Conservation (phyloP, 2,888 invertebrate genomes). For the Seira ritae region DNA sequence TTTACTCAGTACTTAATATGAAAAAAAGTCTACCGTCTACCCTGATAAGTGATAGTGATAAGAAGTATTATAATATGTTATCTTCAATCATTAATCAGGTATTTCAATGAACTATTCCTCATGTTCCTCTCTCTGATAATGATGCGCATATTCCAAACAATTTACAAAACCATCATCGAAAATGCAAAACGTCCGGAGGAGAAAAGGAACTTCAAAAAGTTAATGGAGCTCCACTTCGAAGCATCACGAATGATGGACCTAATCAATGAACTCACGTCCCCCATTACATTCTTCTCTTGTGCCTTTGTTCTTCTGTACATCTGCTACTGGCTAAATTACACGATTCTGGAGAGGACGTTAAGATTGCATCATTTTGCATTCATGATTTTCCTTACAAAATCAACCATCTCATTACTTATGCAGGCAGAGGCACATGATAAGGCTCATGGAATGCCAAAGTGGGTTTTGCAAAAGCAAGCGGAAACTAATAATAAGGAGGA, state of each 20-base stretch:
- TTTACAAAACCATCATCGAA: not conserved
- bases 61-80: no score
- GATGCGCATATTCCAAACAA: slow-evolving; percentile 12
- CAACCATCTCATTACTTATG: slow-evolving; percentile 17
- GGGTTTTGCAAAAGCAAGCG: slow-evolving; percentile 22
- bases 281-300: slow-evolving; percentile 32
- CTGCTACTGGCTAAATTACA: slow-evolving; percentile 55
- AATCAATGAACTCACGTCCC: slow-evolving; percentile 43
- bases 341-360: slow-evolving; percentile 27
- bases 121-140: slow-evolving; percentile 1
- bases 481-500: not conserved
- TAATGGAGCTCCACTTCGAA: slow-evolving; percentile 48
- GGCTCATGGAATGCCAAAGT: slow-evolving; percentile 41
- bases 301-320: slow-evolving; percentile 36
- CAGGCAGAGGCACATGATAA: slow-evolving; percentile 28
- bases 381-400: slow-evolving; percentile 33
- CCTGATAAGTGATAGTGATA: no score
- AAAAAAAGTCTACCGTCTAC: no score
- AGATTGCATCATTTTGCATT: slow-evolving; percentile 40
- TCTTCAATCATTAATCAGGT: no score
- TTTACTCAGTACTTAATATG: no score
- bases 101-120: slow-evolving; percentile 22
- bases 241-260: slow-evolving; percentile 45
- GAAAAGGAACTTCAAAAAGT: not conserved
- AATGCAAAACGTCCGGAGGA: not conserved